Percentiles rank a stretch among this genome's conserved stretches.
These are phyloP conservation scores for Ictidomys tridecemlineatus DNA, from an alignment of 2,113 vertebrate genomes.

Conservation along the genomic window DNA sequence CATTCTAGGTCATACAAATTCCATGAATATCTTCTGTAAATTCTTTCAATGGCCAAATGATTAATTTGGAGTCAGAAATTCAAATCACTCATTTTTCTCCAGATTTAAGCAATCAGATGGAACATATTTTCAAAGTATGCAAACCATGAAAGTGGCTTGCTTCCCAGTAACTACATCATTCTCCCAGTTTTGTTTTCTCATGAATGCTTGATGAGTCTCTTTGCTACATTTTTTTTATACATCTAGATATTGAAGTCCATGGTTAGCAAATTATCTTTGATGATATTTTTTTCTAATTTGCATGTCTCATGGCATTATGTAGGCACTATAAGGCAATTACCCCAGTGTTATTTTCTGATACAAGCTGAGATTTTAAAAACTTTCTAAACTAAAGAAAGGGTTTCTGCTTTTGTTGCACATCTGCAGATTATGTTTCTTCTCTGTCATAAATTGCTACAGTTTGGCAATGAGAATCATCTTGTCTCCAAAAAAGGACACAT, in stretches of 20 bases:
- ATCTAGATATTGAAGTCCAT: constrained; percentile 16
- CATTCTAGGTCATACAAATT: constrained; percentile 32
- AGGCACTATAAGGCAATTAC: neutral
- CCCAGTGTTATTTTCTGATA: neutral
- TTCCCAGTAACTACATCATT: neutral
- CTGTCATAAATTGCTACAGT: neutral
- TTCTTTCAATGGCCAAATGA: constrained; percentile 7
- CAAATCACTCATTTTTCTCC: constrained; percentile 28
- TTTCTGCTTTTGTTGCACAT: neutral
- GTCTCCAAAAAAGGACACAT: neutral
- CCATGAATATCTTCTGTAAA: neutral
- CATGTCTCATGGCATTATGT: neutral
- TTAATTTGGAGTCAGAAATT: constrained; percentile 53
- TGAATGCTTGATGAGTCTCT: neutral
- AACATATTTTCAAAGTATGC: constrained; percentile 54
- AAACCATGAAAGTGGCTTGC: neutral
- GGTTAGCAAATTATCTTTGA: constrained; percentile 33
- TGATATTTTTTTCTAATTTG: constrained; percentile 50
- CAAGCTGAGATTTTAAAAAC: constrained; percentile 24
- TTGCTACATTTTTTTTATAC: neutral
- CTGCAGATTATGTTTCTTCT: neutral
- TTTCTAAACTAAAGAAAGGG: constrained; percentile 43
- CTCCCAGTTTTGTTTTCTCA: neutral
- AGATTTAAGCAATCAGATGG: constrained; percentile 35
- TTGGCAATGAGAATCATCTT: neutral